A percentile compares a stretch with the other conserved stretches of the same genome.
These are phyloP conservation scores for Setophaga kirtlandii DNA, from an alignment of 2,113 vertebrate genomes.

Conservation along the genomic window DNA sequence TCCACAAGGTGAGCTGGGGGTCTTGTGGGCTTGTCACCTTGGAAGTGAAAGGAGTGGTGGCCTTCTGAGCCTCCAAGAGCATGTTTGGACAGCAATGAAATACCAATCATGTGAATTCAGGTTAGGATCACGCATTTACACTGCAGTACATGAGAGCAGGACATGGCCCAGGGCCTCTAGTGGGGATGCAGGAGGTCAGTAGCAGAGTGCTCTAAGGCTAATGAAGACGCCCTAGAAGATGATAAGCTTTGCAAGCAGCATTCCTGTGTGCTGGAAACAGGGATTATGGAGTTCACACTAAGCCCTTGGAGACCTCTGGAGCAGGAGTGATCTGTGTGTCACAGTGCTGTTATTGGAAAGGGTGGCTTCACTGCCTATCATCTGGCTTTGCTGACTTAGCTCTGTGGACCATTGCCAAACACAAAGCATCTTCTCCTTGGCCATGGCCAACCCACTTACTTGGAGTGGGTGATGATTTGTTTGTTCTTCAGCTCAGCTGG, in stretches of 20 bases:
- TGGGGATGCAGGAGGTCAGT: not conserved
- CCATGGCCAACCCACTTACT: not conserved
- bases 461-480: constrained; percentile 40
- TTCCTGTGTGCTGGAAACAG: not conserved
- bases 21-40: not conserved
- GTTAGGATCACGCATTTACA: not conserved
- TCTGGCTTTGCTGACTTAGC: constrained; percentile 46
- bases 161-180: not conserved
- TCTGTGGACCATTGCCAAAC: not conserved
- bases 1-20: not conserved
- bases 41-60: not conserved
- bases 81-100: rapidly evolving
- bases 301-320: constrained; percentile 4
- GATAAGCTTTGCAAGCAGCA: not conserved
- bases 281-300: not conserved
- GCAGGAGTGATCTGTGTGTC: not conserved
- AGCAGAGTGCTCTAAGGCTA: not conserved
- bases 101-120: not conserved
- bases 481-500: constrained; percentile 50
- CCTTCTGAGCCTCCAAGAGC: not conserved
- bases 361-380: not conserved
- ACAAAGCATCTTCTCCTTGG: constrained; percentile 1
- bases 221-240: not conserved
- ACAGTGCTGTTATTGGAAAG: not conserved
- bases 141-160: rapidly evolving